Evolutionary conservation across 2,888 invertebrate species (phyloP), one percentile per base, ranked within the genome.

Genomic region (Aphodius granarius): DNA sequence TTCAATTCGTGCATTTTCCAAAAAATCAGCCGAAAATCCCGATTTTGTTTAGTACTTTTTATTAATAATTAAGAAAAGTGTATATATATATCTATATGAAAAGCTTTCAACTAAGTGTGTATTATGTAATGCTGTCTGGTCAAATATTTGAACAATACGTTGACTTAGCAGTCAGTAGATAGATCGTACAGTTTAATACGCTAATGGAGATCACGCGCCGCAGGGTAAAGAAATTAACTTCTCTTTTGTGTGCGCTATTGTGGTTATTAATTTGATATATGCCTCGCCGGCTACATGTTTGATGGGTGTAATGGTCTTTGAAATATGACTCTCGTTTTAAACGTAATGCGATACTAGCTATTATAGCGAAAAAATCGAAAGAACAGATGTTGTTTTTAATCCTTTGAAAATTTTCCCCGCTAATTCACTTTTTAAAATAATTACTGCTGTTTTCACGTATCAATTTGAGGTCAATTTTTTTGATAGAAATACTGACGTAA

Each of bases 371-470:
- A 43, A 43, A 9, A 3, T 3, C 3, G 43, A 43, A 43, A 13
- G 43, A n/a, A n/a, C n/a, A n/a, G n/a, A n/a, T n/a, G n/a, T n/a
- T n/a, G n/a, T n/a, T n/a, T n/a, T n/a, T n/a, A n/a, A n/a, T n/a
- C n/a, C n/a, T n/a, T n/a, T n/a, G n/a, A n/a, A n/a, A n/a, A n/a
- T n/a, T n/a, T n/a, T n/a, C n/a, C n/a, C n/a, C n/a, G n/a, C n/a
- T n/a, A n/a, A n/a, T n/a, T n/a, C n/a, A n/a, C n/a, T n/a, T n/a
- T n/a, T n/a, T n/a, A n/a, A n/a, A n/a, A n/a, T n/a, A n/a, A n/a
- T n/a, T n/a, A 62, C 72, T 72, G 72, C 63, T 63, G 63, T 72
- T 71, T 72, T 72, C 72, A 63, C 72, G 62, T 72, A 72, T 72
- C 72, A 72, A 72, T 72, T 72, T 63, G 63, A 16, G 13, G 18